Percentiles rank a stretch among this genome's conserved stretches.
These are phyloP conservation scores for Lithophane leautieri DNA, from an alignment of 2,888 invertebrate species.

Conservation along the genomic window DNA sequence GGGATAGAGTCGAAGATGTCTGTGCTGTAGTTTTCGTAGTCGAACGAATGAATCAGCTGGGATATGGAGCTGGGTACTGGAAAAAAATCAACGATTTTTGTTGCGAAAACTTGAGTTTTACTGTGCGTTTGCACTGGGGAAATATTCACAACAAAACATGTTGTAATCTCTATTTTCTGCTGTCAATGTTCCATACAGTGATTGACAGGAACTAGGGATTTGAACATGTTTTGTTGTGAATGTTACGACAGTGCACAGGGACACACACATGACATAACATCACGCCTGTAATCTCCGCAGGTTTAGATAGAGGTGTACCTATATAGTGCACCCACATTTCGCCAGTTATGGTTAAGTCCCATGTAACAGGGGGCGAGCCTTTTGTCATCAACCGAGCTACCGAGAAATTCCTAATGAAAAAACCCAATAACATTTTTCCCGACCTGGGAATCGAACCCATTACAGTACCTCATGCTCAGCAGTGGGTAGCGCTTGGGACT, in stretches of 20 bases:
- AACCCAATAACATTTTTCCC: neutral
- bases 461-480: no score
- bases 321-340: neutral
- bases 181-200: no score
- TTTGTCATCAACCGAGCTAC: neutral
- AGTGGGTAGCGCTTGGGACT: neutral
- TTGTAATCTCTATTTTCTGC: no score
- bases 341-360: neutral
- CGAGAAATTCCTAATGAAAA: neutral
- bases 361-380: neutral
- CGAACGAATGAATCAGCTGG: slow-evolving; percentile 71
- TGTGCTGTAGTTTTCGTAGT: slow-evolving; percentile 72
- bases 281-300: no score
- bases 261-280: neutral
- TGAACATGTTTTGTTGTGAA: no score
- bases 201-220: no score
- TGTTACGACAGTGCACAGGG: no score
- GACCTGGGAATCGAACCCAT: neutral
- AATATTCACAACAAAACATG: no score
- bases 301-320: neutral
- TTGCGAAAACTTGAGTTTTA: neutral
- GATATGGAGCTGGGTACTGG: slow-evolving; percentile 77
- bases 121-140: no score
- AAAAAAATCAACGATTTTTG: slow-evolving; percentile 33
- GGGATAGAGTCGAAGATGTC: slow-evolving; percentile 80